Conservation (phyloP, 2,888 invertebrate species). For the Pediacus dermestoides region DNA sequence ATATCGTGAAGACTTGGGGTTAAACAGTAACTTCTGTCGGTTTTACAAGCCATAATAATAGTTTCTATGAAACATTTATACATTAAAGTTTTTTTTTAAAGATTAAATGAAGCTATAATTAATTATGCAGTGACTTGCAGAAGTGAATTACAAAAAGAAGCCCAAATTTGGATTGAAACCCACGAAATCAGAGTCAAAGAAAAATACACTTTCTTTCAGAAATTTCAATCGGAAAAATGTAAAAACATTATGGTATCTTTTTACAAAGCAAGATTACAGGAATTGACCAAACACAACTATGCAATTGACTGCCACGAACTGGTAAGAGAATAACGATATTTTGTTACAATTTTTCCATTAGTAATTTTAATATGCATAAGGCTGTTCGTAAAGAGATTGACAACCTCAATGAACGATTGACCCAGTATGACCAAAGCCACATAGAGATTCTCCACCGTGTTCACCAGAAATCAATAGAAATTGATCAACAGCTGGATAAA, state of each 20-base stretch:
- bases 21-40: too few species aligned
- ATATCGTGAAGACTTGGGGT: too few species aligned
- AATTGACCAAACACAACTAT: conserved; percentile 32
- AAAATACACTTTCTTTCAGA: conserved; percentile 29
- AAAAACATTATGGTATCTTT: conserved; percentile 28
- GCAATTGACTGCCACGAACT: conserved; percentile 1
- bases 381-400: too few species aligned
- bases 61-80: background rate
- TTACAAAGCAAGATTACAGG: conserved; percentile 34
- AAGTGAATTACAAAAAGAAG: conserved; percentile 26
- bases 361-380: too few species aligned
- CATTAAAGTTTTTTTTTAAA: conserved; percentile 14
- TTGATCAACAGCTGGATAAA: too few species aligned
- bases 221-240: conserved; percentile 28
- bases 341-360: too few species aligned
- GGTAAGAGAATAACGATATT: too few species aligned
- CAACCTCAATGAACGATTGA: too few species aligned
- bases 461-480: too few species aligned
- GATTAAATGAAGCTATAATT: conserved; percentile 38
- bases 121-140: conserved; percentile 29
- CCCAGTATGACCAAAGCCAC: too few species aligned
- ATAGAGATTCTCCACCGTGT: too few species aligned
- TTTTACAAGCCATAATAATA: too few species aligned
- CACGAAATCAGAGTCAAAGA: conserved; percentile 25
- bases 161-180: conserved; percentile 27